Conservation (phyloP, 2,797 vertebrate genomes). For the Decapterus maruadsi region DNA sequence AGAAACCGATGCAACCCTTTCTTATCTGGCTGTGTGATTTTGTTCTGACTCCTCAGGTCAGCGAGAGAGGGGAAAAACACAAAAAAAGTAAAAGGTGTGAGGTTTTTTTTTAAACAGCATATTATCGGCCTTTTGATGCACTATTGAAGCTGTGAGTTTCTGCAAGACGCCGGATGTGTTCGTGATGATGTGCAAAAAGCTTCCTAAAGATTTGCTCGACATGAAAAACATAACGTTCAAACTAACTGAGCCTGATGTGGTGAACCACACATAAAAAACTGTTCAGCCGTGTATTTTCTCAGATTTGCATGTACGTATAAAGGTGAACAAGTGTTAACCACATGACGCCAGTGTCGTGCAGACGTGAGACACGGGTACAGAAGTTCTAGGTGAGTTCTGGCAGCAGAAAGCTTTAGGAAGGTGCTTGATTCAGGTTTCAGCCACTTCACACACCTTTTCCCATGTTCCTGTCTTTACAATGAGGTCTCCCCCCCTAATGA, state of each 20-base stretch:
- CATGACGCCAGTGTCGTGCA: neutral
- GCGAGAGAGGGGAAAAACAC: neutral
- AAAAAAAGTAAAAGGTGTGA: constrained; percentile 20
- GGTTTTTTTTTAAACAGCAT: neutral
- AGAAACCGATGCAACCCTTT: constrained; percentile 11
- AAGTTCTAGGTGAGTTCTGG: neutral
- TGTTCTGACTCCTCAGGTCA: constrained; percentile 19
- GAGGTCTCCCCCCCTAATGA: constrained; percentile 63
- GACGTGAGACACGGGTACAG: too few species aligned
- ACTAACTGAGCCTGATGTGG: neutral
- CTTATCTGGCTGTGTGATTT: constrained; percentile 3
- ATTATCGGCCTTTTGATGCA: neutral
- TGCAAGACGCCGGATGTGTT: neutral
- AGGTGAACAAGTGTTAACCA: constrained; percentile 43
- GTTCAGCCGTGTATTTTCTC: neutral
- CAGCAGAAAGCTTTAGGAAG: constrained; percentile 17
- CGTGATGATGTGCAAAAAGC: neutral
- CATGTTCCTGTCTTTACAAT: constrained; percentile 51
- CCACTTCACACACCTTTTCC: constrained; percentile 49
- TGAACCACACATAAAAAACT: constrained; percentile 22
- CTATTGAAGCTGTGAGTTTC: neutral
- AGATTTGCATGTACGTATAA: neutral
- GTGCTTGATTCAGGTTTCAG: constrained; percentile 60
- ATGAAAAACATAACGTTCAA: constrained; percentile 18
- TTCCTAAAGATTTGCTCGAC: constrained; percentile 2